Base-by-base conservation (phyloP, 2,888 invertebrate genomes). In the Eupithecia dodoneata region DNA sequence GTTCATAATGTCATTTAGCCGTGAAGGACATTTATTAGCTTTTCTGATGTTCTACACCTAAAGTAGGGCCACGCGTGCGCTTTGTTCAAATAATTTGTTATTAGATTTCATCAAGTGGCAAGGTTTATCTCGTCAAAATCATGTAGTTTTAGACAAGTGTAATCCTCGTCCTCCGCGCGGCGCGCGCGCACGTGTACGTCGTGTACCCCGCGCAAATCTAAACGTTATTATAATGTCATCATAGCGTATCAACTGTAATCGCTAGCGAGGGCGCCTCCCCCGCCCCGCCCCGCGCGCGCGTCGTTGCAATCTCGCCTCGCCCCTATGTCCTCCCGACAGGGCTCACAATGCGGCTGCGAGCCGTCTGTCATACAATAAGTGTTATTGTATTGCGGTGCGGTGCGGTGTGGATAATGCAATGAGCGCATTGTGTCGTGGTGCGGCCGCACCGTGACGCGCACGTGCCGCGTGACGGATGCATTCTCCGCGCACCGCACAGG, bases 201-300 rank as follows among this genome's bases (percentile, higher is more conserved):
- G 30, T 30, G 30, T 1, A 30, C 30, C 81, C 84, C 82, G 84
- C 87, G 87, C 88, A 82, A 85, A 88, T 90, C 88, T 82, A 87
- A 89, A 87, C 86, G 86, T 86, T 87, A 91, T 91, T 89, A 91
- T 91, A 90, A 90, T 88, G 88, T 91, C 92, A 91, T 92, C 92
- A 89, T 89, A 87, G 88, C 91, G 91, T 87, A 89, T 91, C 92
- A 87, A 89, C 89, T 90, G 90, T 52, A 52, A 76, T 75, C 66
- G 66, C 47, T 52, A 5, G 69, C 71, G 77, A 66, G 55, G 44
- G 77, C 47, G 18, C 81, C 78, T 75, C 72, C 15, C 55, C 30
- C 18, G 66, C 65, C 65, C 2, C 52, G n/a, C n/a, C n/a, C n/a
- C n/a, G n/a, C n/a, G 52, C 52, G 52, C n/a, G 6, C 49, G 49